Conservation (phyloP, 2,113 vertebrate species). For the Indicator indicator region DNA sequence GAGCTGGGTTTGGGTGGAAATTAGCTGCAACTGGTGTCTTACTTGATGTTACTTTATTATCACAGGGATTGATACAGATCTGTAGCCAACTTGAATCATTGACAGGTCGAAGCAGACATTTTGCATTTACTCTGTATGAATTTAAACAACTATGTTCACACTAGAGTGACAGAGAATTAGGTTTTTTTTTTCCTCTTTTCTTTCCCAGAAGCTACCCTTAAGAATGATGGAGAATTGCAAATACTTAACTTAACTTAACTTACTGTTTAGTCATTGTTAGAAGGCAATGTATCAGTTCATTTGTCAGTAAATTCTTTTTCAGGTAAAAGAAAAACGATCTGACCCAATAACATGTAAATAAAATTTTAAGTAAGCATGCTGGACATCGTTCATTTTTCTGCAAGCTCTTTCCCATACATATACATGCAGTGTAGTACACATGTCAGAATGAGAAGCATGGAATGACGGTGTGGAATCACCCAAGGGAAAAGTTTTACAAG, state of each 20-base stretch:
- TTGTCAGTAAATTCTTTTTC: neutral
- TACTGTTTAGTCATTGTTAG: neutral
- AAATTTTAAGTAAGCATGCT: neutral
- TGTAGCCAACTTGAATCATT: neutral
- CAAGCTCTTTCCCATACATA: neutral
- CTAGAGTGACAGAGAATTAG: neutral
- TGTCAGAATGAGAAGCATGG: neutral
- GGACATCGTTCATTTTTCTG: neutral
- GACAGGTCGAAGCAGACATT: neutral
- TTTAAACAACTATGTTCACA: neutral
- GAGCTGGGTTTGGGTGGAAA: neutral
- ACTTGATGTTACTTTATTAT: neutral
- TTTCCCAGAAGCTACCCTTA: neutral
- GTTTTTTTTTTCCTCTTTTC: neutral
- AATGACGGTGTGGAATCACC: neutral
- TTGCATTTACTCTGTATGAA: neutral
- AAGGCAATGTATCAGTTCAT: neutral
- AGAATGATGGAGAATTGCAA: neutral
- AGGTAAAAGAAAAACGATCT: neutral
- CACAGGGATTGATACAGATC: neutral
- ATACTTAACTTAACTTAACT: neutral
- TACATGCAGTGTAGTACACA: neutral
- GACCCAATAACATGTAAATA: neutral
- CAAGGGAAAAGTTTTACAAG: neutral
- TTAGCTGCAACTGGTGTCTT: neutral